These are phyloP conservation scores for Anadara kagoshimensis DNA, from an alignment of 1,140 invertebrate species.

Conservation along the genomic window DNA sequence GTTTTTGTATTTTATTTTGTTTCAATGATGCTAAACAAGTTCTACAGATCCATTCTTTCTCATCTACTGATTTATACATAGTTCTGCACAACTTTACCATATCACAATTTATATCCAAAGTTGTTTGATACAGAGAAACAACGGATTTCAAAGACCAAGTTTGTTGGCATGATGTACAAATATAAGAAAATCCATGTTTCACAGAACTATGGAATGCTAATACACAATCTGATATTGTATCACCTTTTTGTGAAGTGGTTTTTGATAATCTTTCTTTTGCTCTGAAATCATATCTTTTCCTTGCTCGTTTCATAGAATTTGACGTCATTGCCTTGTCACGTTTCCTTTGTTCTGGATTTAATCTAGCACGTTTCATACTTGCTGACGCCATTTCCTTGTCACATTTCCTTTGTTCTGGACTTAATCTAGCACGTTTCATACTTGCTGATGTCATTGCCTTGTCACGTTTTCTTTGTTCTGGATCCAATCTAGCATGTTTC, in stretches of 20 bases:
- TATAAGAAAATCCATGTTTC: background rate
- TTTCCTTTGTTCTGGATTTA: too few relatives aligned
- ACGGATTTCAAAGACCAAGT: too few relatives aligned
- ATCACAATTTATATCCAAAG: background rate
- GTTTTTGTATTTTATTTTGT: constrained; percentile 12
- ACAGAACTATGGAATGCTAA: background rate
- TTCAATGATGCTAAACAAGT: constrained; percentile 1
- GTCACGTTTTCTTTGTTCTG: background rate
- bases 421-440: background rate
- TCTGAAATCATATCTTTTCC: background rate
- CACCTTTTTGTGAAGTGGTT: background rate
- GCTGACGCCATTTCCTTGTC: background rate
- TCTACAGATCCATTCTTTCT: constrained; percentile 6
- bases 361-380: background rate
- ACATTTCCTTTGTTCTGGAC: background rate
- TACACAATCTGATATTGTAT: background rate
- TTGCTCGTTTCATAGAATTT: background rate
- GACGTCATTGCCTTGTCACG: background rate
- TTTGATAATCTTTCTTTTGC: background rate
- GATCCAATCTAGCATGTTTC: background rate
- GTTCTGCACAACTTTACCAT: background rate
- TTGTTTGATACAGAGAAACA: background rate
- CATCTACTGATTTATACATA: background rate
- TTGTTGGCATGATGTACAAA: background rate
- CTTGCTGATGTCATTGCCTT: background rate